Evolutionary conservation across 2,113 vertebrate genomes (phyloP).

Genomic region (Neogale vison): DNA sequence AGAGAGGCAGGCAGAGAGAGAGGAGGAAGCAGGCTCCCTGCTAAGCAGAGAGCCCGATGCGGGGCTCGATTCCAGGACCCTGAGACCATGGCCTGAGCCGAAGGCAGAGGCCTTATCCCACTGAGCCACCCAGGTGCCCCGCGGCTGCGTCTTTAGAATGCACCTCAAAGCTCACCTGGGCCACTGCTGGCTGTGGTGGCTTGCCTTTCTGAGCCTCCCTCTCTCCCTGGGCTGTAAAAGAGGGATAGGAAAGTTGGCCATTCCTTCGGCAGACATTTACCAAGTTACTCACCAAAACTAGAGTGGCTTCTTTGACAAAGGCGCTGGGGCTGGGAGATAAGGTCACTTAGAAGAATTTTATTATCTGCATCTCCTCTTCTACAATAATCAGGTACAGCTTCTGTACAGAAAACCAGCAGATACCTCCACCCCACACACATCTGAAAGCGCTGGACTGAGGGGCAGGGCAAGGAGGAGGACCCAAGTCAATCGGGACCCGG

Average conservation of each 20-base stretch:
- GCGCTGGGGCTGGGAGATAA: fast-evolving
- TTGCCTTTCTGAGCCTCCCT: neutral
- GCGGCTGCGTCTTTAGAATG: no score
- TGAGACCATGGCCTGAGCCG: no score
- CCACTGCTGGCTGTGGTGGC: fast-evolving
- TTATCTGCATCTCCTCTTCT: neutral
- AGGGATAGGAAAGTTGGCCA: neutral
- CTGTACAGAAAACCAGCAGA: neutral
- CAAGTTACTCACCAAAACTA: neutral
- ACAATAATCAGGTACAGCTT: neutral
- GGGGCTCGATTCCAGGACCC: no score
- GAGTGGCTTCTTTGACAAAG: neutral
- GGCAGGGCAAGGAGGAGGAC: no score
- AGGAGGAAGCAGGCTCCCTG: no score
- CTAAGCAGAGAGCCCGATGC: no score
- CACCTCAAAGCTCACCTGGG: neutral
- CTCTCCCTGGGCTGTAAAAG: neutral
- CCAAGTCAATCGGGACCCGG: fast-evolving
- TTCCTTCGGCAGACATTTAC: neutral
- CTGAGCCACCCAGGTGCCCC: no score
- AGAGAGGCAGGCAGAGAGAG: no score
- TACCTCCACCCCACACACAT: neutral
- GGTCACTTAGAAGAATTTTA: neutral
- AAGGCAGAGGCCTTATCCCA: no score
- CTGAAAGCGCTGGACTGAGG: neutral